A percentile compares a stretch with the other conserved stretches of the same genome.
Conservation (phyloP, 2,113 vertebrate species). For the Lagenorhynchus albirostris region DNA sequence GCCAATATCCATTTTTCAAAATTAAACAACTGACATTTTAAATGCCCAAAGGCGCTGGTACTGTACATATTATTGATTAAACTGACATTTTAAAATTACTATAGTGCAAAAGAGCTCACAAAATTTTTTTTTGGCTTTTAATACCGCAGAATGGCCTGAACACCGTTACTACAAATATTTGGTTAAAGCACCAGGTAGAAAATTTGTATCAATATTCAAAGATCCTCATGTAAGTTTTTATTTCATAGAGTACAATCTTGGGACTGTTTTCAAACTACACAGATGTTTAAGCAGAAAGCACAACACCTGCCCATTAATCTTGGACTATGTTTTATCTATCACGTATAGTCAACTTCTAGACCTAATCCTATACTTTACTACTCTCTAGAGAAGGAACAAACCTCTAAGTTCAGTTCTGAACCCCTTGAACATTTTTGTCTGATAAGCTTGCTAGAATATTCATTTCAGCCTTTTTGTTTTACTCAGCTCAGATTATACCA, state of each 20-base stretch:
- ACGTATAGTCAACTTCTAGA: not conserved
- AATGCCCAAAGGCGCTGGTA: slow-evolving; percentile 45
- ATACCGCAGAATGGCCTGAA: slow-evolving; percentile 16
- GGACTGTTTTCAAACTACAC: not conserved
- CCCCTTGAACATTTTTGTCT: not conserved
- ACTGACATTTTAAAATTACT: slow-evolving; percentile 64
- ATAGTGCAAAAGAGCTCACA: slow-evolving; percentile 42
- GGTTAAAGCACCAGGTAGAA: not conserved
- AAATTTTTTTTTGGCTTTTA: not conserved
- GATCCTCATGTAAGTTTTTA: not conserved
- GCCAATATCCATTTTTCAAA: slow-evolving; percentile 62
- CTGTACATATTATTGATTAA: slow-evolving; percentile 64
- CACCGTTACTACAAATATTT: not conserved
- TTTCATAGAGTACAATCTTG: not conserved
- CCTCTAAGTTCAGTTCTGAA: not conserved
- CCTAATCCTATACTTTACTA: not conserved
- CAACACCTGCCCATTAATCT: not conserved
- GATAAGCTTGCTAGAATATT: not conserved
- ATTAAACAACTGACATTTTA: slow-evolving; percentile 72
- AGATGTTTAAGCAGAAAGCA: not conserved
- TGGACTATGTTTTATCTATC: not conserved
- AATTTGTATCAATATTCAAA: slow-evolving; percentile 30
- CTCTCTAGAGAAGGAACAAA: not conserved
- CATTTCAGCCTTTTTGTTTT: not conserved
- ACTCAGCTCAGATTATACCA: not conserved